Percentiles rank a stretch among this genome's conserved stretches.
Evolutionary conservation across 2,888 invertebrate species (phyloP).

Genomic region (Patella depressa): DNA sequence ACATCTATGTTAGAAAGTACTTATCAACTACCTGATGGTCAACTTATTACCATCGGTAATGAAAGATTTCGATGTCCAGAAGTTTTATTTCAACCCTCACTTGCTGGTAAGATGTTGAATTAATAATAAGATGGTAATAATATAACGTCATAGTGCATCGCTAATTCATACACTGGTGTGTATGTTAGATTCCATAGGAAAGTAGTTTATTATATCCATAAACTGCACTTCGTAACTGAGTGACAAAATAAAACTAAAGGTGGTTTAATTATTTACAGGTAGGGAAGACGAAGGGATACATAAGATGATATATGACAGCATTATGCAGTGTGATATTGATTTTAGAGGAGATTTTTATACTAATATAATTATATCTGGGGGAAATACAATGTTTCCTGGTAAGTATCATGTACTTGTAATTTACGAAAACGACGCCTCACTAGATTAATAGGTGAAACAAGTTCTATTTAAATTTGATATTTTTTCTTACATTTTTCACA

Average conservation of each 20-base stretch:
- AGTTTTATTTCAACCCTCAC: background rate
- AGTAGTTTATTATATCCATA: too few relatives aligned
- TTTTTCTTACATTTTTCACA: too few relatives aligned
- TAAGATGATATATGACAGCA: background rate
- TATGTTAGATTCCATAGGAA: constrained; percentile 25
- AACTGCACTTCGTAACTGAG: too few relatives aligned
- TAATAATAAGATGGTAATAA: background rate
- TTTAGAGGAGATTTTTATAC: background rate
- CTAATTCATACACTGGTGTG: constrained; percentile 22
- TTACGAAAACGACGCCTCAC: too few relatives aligned
- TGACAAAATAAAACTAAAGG: too few relatives aligned
- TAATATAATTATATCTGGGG: background rate
- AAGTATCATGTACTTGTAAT: background rate
- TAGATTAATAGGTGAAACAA: too few relatives aligned
- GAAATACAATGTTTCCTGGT: background rate
- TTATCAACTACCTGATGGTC: constrained; percentile 1
- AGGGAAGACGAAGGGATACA: background rate
- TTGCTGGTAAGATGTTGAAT: constrained; percentile 32
- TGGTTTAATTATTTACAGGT: background rate
- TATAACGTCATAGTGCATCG: background rate
- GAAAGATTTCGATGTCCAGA: background rate
- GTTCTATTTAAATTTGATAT: too few relatives aligned
- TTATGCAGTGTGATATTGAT: constrained; percentile 11
- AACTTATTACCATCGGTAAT: background rate
- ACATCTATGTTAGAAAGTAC: background rate